Percentiles rank a stretch among this genome's conserved stretches.
phyloP scores from a whole-genome alignment of 2,888 invertebrate genomes.

The Euproctis similis region DNA sequence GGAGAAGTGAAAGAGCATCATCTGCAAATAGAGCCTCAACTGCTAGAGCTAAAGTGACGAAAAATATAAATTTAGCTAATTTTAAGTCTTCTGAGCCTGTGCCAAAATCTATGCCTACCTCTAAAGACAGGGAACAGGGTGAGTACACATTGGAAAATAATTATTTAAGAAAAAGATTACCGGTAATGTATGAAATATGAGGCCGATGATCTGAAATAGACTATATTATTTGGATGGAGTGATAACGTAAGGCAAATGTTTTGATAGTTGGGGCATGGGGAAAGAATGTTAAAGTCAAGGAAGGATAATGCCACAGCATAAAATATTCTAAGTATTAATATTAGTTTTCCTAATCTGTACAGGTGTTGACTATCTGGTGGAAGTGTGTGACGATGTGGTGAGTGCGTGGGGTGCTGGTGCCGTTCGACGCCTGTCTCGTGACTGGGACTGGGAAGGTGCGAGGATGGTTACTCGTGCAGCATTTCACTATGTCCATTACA shows the following conservation, averaged over 20 bases:
- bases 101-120: slow-evolving; percentile 58
- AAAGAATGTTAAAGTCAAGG: background rate
- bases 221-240: no score
- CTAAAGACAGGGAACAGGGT: slow-evolving; percentile 85
- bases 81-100: slow-evolving; percentile 70
- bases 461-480: slow-evolving; percentile 87
- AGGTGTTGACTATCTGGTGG: slow-evolving; percentile 93
- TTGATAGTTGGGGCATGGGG: no score
- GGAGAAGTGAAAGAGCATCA: slow-evolving; percentile 61
- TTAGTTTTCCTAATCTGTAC: slow-evolving; percentile 11
- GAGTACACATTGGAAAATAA: slow-evolving; percentile 5
- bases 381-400: slow-evolving; percentile 87
- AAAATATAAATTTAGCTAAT: slow-evolving; percentile 52
- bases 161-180: no score
- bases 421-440: slow-evolving; percentile 84
- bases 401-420: slow-evolving; percentile 94
- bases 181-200: no score
- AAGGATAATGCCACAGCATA: background rate
- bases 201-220: no score
- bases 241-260: no score
- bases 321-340: background rate
- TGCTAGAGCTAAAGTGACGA: slow-evolving; percentile 76
- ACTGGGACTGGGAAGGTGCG: slow-evolving; percentile 87
- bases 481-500: slow-evolving; percentile 92
- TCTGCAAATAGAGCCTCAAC: slow-evolving; percentile 78